Conservation (phyloP, 2,888 invertebrate species). For the Trissolcus brochymenae region DNA sequence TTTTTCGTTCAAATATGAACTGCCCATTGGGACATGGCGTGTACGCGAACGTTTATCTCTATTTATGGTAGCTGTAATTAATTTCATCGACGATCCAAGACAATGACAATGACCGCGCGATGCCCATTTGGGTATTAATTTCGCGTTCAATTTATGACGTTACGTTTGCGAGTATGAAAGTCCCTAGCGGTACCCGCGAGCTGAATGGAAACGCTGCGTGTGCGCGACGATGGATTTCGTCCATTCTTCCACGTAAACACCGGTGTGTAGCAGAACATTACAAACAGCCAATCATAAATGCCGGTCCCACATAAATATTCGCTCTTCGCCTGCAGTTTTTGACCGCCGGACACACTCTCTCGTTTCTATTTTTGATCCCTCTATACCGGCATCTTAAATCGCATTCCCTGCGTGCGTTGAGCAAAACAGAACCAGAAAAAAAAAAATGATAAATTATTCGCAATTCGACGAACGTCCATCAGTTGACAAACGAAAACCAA, state of each 20-base stretch:
- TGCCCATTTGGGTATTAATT: constrained; percentile 16
- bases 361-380: constrained; percentile 27
- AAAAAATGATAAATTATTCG: neutral
- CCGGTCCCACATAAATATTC: constrained; percentile 51
- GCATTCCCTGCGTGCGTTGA: constrained; percentile 11
- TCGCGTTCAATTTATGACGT: constrained; percentile 22
- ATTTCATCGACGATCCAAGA: constrained; percentile 15
- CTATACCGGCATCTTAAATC: constrained; percentile 7
- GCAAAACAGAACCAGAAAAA: neutral
- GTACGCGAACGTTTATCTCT: constrained; percentile 15
- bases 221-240: constrained; percentile 24
- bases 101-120: constrained; percentile 20
- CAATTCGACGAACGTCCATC: too few species aligned
- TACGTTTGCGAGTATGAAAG: constrained; percentile 21
- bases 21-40: neutral
- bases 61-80: constrained; percentile 25
- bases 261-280: constrained; percentile 28
- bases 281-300: constrained; percentile 46
- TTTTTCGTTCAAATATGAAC: too few species aligned
- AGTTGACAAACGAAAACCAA: constrained; percentile 1
- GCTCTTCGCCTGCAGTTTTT: constrained; percentile 42
- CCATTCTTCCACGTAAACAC: constrained; percentile 48
- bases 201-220: constrained; percentile 8
- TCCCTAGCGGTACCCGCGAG: constrained; percentile 38
- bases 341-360: constrained; percentile 30